phyloP scores from a whole-genome alignment of 2,888 invertebrate genomes.

The Drosophila anceps region DNA sequence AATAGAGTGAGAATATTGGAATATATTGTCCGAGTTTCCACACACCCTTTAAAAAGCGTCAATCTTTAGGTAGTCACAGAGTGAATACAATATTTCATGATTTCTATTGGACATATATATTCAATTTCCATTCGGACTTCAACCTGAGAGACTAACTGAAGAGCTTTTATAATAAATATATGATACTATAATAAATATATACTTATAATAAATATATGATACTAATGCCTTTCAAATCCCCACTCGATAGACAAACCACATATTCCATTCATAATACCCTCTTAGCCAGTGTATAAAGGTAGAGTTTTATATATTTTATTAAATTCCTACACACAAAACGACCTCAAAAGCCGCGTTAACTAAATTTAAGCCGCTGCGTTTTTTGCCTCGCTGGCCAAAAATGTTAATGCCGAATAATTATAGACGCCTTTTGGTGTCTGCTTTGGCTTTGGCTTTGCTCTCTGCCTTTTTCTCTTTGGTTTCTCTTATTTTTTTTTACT shows the following conservation, averaged over 20 bases:
- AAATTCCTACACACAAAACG: constrained; percentile 41
- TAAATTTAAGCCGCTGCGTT: constrained; percentile 63
- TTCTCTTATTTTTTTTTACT: not conserved
- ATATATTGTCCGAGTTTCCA: too few relatives aligned
- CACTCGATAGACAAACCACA: not conserved
- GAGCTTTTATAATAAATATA: too few relatives aligned
- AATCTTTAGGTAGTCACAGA: too few relatives aligned
- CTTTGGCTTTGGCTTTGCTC: constrained; percentile 7
- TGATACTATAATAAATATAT: too few relatives aligned
- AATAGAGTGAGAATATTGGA: too few relatives aligned
- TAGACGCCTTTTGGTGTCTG: constrained; percentile 37
- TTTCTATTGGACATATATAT: too few relatives aligned
- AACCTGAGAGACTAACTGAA: too few relatives aligned
- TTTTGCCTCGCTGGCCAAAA: constrained; percentile 70
- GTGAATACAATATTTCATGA: too few relatives aligned
- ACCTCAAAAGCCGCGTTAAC: constrained; percentile 54
- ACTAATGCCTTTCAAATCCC: too few relatives aligned
- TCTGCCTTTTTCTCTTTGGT: constrained; percentile 18
- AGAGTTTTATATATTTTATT: constrained; percentile 41
- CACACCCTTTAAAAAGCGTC: too few relatives aligned
- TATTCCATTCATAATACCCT: not conserved
- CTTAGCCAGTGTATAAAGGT: not conserved
- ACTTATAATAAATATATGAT: too few relatives aligned
- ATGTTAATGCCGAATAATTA: constrained; percentile 77
- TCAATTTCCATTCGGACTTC: too few relatives aligned